Evolutionary conservation across 53 echinoderm and acorn worm genomes (phyloP).

Genomic region (Paracentrotus lividus): DNA sequence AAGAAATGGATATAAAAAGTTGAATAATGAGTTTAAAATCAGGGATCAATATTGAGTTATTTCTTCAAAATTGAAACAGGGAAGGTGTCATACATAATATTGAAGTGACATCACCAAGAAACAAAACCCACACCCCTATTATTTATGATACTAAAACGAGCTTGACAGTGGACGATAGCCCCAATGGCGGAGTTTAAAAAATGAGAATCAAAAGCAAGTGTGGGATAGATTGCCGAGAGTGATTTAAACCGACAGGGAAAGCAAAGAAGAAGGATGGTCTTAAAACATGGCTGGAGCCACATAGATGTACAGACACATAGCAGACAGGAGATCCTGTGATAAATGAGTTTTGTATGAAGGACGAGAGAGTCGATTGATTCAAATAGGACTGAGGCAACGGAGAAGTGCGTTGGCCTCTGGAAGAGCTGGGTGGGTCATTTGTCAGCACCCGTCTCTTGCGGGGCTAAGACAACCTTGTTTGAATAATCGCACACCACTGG

Average conservation of each 20-base stretch:
- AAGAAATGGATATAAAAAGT: no score
- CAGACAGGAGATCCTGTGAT: conserved; percentile 46
- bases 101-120: neutral
- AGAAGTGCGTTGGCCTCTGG: conserved; percentile 64
- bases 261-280: conserved; percentile 37
- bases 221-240: neutral
- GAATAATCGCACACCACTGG: conserved; percentile 25
- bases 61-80: neutral
- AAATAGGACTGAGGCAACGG: neutral
- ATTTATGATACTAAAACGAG: neutral
- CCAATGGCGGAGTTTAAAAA: neutral
- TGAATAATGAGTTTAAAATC: no score
- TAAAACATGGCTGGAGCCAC: conserved; percentile 32
- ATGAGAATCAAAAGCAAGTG: conserved; percentile 41
- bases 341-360: conserved; percentile 62
- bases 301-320: neutral
- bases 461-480: conserved; percentile 45
- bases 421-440: neutral
- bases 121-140: neutral
- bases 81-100: neutral
- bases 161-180: neutral
- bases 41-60: conserved; percentile 52
- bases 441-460: conserved; percentile 60
- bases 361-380: conserved; percentile 26
- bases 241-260: conserved; percentile 6